phyloP scores from a whole-genome alignment of 2,888 invertebrate species.

The Laspeyria flexula region DNA sequence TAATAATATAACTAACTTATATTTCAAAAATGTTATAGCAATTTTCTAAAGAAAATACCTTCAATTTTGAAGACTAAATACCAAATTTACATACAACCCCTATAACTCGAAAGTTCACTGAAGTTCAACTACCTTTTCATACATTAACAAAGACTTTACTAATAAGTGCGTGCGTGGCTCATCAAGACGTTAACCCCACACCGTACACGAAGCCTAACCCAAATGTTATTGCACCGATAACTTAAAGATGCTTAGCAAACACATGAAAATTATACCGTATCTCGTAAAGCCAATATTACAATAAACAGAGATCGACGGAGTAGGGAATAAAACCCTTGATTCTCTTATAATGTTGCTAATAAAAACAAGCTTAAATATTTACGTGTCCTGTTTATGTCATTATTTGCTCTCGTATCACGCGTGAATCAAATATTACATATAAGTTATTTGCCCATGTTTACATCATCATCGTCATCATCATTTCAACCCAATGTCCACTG shows the following conservation, averaged over 20 bases:
- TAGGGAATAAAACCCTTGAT: no score
- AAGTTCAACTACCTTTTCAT: background rate
- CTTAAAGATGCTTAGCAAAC: slow-evolving; percentile 3
- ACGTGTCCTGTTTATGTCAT: no score
- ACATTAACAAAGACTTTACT: background rate
- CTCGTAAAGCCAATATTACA: slow-evolving; percentile 1
- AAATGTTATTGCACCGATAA: slow-evolving; percentile 9
- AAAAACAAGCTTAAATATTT: no score
- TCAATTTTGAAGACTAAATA: background rate
- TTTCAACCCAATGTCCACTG: no score
- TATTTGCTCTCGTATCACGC: no score
- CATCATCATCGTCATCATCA: no score
- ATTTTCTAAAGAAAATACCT: no score
- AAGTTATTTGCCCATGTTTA: no score
- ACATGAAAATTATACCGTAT: slow-evolving; percentile 15
- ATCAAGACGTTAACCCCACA: background rate
- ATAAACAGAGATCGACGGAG: background rate
- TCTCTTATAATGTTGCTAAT: no score
- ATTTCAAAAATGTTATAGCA: no score
- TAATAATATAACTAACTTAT: no score
- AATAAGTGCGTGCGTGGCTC: background rate
- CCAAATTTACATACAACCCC: background rate
- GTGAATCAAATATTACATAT: no score
- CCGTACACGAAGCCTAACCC: background rate
- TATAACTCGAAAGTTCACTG: background rate